A percentile compares a stretch with the other conserved stretches of the same genome.
Conservation (phyloP, 2,797 vertebrate genomes). For the Oceanodroma leucorhoa region DNA sequence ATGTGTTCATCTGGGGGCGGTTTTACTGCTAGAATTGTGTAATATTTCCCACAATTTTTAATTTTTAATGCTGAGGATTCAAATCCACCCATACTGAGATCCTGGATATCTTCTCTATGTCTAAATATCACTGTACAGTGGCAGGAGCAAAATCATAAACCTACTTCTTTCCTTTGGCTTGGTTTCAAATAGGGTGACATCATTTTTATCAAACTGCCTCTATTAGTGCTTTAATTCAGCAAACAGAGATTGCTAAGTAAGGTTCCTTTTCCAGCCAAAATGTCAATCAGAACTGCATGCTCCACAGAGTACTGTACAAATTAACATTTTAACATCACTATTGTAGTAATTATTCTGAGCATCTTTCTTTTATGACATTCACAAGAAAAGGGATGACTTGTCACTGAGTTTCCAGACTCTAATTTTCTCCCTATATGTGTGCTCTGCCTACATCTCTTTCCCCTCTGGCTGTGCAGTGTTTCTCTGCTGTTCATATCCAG, state of each 20-base stretch:
- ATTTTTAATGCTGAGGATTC: neutral
- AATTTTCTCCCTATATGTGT: neutral
- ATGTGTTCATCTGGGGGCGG: neutral
- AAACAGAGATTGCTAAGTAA: conserved; percentile 38
- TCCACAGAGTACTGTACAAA: neutral
- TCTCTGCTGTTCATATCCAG: neutral
- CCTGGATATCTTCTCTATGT: conserved; percentile 3
- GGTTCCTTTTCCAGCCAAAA: conserved; percentile 35
- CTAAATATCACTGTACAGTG: neutral
- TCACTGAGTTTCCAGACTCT: neutral
- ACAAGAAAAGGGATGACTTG: conserved; percentile 14
- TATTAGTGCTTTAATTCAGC: conserved; percentile 50
- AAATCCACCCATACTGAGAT: neutral
- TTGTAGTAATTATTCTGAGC: conserved; percentile 51
- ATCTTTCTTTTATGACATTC: conserved; percentile 31
- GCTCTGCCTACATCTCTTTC: neutral
- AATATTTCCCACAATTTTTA: neutral
- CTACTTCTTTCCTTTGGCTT: conserved; percentile 1
- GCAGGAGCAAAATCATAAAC: neutral
- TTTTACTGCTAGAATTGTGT: neutral
- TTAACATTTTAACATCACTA: conserved; percentile 31
- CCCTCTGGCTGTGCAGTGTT: neutral
- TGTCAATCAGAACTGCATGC: conserved; percentile 16
- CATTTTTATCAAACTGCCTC: conserved; percentile 9
- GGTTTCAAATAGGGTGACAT: conserved; percentile 36